phyloP scores from a whole-genome alignment of 2,888 invertebrate genomes.

The Terebella lapidaria region DNA sequence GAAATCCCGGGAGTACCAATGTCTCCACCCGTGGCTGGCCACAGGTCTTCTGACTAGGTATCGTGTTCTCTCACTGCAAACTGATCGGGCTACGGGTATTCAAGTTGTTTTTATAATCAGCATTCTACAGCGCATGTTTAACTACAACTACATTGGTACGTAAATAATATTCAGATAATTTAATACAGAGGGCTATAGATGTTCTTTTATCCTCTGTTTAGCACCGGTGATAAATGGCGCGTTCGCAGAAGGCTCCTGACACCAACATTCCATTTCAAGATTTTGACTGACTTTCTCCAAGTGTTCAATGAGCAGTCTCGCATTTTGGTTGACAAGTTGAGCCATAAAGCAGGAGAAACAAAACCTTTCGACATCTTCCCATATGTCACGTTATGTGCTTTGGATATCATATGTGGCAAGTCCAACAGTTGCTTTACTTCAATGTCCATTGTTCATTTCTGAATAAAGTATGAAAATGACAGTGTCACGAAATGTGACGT shows the following conservation, averaged over 20 bases:
- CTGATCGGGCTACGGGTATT: too few species aligned
- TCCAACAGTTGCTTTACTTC: too few species aligned
- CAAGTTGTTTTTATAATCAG: too few species aligned
- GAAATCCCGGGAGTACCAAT: conserved; percentile 53
- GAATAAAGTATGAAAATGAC: too few species aligned
- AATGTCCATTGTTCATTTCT: too few species aligned
- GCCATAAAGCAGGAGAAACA: conserved; percentile 31
- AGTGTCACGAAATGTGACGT: too few species aligned
- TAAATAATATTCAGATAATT: too few species aligned
- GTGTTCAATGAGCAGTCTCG: conserved; percentile 65
- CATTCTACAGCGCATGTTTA: too few species aligned
- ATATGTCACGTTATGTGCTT: conserved; percentile 61
- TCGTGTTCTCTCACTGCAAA: too few species aligned
- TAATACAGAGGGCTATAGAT: too few species aligned
- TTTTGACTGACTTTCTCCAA: conserved; percentile 67
- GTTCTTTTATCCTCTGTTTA: too few species aligned
- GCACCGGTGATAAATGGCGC: conserved; percentile 67
- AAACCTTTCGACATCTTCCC: conserved; percentile 60
- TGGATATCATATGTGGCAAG: conserved; percentile 67
- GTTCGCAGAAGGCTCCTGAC: conserved; percentile 68
- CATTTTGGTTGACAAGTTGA: conserved; percentile 60
- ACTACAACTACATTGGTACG: too few species aligned
- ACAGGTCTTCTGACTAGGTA: conserved; percentile 54
- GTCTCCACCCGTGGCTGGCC: conserved; percentile 57
- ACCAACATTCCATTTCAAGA: conserved; percentile 75